Conservation (phyloP, 2,888 invertebrate species). For the Polia nebulosa region DNA sequence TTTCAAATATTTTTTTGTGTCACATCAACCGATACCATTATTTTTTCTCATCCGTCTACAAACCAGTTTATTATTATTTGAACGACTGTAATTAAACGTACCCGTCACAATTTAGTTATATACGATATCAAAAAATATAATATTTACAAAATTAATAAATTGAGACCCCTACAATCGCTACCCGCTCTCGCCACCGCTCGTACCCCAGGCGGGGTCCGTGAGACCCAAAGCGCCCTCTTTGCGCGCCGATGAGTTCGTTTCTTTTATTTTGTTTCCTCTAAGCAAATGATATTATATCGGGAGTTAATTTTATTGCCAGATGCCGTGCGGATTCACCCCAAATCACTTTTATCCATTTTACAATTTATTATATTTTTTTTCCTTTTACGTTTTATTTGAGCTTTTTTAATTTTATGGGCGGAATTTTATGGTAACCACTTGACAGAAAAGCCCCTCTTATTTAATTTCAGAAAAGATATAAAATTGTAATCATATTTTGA, state of each 20-base stretch:
- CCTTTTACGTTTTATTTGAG: constrained; percentile 46
- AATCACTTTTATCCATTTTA: constrained; percentile 60
- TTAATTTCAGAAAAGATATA: constrained; percentile 6
- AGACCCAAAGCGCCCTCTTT: constrained; percentile 44
- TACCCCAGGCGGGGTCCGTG: constrained; percentile 29
- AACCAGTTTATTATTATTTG: too few relatives aligned
- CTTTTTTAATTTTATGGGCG: constrained; percentile 45
- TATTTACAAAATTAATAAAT: too few relatives aligned
- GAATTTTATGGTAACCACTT: constrained; percentile 25
- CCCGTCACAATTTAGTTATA: too few relatives aligned
- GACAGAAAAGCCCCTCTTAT: constrained; percentile 14
- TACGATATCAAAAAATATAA: too few relatives aligned
- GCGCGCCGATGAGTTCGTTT: constrained; percentile 72
- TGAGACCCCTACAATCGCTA: neutral
- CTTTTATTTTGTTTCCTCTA: constrained; percentile 76
- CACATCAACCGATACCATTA: too few relatives aligned
- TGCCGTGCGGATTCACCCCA: constrained; percentile 61
- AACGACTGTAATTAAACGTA: too few relatives aligned
- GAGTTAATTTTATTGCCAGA: constrained; percentile 78
- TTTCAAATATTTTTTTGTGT: too few relatives aligned
- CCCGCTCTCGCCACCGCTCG: constrained; percentile 26
- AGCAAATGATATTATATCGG: constrained; percentile 80
- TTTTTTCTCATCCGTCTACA: too few relatives aligned
- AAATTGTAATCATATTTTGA: constrained; percentile 23
- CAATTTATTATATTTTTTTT: constrained; percentile 54